phyloP scores from a whole-genome alignment of 1,140 invertebrate genomes.

The Steinernema feltiae region DNA sequence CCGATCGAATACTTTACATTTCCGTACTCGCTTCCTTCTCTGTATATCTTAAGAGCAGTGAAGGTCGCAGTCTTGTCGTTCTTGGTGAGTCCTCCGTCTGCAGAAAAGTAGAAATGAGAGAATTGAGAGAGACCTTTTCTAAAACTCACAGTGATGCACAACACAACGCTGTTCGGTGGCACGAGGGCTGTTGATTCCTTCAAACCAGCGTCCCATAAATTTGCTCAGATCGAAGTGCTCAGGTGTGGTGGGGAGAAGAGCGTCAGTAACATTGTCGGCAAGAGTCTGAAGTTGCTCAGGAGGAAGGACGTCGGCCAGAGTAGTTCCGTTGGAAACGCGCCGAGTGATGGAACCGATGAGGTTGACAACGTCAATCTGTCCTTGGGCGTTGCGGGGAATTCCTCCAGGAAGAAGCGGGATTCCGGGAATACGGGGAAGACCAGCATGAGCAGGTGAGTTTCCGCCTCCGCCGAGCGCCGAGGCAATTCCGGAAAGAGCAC shows the following conservation, averaged over 20 bases:
- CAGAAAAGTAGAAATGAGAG: constrained; percentile 18
- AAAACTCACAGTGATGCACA: constrained; percentile 54
- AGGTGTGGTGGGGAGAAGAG: constrained; percentile 52
- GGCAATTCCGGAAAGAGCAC: constrained; percentile 52
- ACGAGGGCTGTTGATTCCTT: constrained; percentile 56
- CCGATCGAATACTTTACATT: constrained; percentile 55
- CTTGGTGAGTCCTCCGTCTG: constrained; percentile 55
- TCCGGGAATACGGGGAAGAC: constrained; percentile 51
- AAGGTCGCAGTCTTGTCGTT: constrained; percentile 58
- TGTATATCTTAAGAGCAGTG: constrained; percentile 57
- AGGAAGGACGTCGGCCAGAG: constrained; percentile 54
- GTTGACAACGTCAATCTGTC: constrained; percentile 57
- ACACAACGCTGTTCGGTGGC: constrained; percentile 57
- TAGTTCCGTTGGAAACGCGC: constrained; percentile 57
- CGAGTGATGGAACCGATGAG: constrained; percentile 56
- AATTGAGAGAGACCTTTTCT: neutral
- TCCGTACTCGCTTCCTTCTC: constrained; percentile 57
- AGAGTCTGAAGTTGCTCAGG: constrained; percentile 58
- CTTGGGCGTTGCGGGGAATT: constrained; percentile 56
- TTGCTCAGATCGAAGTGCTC: constrained; percentile 55
- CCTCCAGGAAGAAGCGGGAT: constrained; percentile 56
- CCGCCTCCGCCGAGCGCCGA: constrained; percentile 53
- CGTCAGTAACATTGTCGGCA: constrained; percentile 56
- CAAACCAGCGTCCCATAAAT: constrained; percentile 57
- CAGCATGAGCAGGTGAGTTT: constrained; percentile 53